Conservation (phyloP, 2,888 invertebrate genomes). For the Coelinius sp. region DNA sequence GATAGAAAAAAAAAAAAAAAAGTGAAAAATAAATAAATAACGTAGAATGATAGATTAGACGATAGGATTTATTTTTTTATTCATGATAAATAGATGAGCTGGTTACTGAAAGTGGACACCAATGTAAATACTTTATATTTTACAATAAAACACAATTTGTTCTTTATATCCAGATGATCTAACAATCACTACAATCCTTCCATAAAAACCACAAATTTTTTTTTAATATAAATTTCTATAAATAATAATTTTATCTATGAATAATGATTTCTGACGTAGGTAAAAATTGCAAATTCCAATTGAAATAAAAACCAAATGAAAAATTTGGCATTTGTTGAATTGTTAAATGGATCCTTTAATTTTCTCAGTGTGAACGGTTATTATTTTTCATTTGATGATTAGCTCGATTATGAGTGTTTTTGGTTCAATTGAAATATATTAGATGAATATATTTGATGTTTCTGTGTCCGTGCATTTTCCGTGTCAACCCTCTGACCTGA, state of each 20-base stretch:
- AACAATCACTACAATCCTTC: conserved; percentile 35
- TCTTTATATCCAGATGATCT: conserved; percentile 52
- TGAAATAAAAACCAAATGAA: conserved; percentile 1
- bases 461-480: conserved; percentile 71
- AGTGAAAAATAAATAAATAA: no score
- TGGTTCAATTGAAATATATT: conserved; percentile 49
- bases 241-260: background rate
- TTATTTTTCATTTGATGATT: conserved; percentile 28
- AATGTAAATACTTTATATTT: conserved; percentile 69
- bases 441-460: conserved; percentile 68
- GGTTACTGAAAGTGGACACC: conserved; percentile 68
- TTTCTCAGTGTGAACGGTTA: conserved; percentile 10
- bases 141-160: conserved; percentile 69
- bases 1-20: conserved; percentile 23
- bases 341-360: conserved; percentile 15
- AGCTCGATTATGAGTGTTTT: conserved; percentile 30
- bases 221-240: no score
- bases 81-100: conserved; percentile 67
- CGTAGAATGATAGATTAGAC: conserved; percentile 19
- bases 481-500: conserved; percentile 67
- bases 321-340: conserved; percentile 2
- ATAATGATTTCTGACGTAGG: background rate
- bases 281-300: background rate
- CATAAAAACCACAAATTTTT: background rate
- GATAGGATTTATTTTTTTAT: conserved; percentile 53